These are phyloP conservation scores for Malaclemys terrapin DNA, from an alignment of 2,113 vertebrate species.

Conservation along the genomic window DNA sequence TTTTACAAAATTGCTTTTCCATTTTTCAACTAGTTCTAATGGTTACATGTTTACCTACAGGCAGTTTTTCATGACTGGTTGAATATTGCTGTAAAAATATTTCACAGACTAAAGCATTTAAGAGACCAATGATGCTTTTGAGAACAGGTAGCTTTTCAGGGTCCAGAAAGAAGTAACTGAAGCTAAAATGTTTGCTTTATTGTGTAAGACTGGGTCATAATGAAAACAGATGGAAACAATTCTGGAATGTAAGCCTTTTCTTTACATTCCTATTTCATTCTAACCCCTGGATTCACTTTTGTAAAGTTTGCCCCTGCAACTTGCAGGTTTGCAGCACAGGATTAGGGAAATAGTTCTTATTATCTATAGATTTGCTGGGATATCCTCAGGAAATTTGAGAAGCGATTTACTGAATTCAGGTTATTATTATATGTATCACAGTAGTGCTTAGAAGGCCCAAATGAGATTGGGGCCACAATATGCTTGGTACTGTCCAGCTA, in stretches of 20 bases:
- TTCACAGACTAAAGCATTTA: constrained; percentile 47
- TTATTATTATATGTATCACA: constrained; percentile 46
- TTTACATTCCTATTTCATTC: constrained; percentile 48
- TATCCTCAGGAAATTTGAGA: constrained; percentile 61
- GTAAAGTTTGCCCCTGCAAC: constrained; percentile 65
- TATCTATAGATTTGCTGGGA: constrained; percentile 61
- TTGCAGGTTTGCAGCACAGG: constrained; percentile 10
- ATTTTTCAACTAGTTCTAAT: constrained; percentile 24
- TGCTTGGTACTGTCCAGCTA: background rate
- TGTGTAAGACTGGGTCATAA: constrained; percentile 56
- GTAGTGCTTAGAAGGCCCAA: constrained; percentile 10
- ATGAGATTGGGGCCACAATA: background rate
- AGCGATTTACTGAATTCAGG: constrained; percentile 63
- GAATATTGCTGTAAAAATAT: constrained; percentile 40
- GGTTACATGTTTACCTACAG: background rate
- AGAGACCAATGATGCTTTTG: constrained; percentile 62
- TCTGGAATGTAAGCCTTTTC: constrained; percentile 40
- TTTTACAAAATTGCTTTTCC: constrained; percentile 35
- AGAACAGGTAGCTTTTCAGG: constrained; percentile 74
- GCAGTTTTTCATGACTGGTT: background rate
- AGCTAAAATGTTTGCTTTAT: constrained; percentile 71
- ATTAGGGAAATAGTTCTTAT: constrained; percentile 51
- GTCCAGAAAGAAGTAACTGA: constrained; percentile 69
- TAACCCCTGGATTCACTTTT: constrained; percentile 58
- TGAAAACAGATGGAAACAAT: constrained; percentile 68